Base-by-base conservation (phyloP, 2,888 invertebrate species). In the Drosophila kuntzei region DNA sequence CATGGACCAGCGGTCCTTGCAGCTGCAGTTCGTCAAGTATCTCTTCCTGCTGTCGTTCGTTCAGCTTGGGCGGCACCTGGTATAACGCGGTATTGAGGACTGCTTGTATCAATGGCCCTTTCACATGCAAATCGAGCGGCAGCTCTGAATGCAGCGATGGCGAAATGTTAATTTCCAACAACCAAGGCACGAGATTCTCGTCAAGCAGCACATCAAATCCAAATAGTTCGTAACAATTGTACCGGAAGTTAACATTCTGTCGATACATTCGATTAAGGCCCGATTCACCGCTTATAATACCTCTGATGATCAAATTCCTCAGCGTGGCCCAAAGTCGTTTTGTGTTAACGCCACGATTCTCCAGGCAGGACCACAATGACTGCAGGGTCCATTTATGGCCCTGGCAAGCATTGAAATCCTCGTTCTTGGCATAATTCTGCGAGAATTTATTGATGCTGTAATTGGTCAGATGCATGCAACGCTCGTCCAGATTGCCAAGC, bases 191-290 rank as follows among this genome's bases (percentile, higher is more conserved):
- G 51, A 98, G 93, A 79, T 96, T 95, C 87, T 97, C 96, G 91
- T 99, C 99, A 61, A 99, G 93, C 53, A 99, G 93, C 9, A 99
- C 96, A 92, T 99, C 99, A 68, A 98, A 96, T 0, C 98, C 99
- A 91, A 99, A 99, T 51, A 99, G 93, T 91, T 99, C 99, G 90
- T 98, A 98, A 86, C 97, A 97, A 90, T 96, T 96, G 91, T 98
- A 98, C 46, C 96, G 94, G 53, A 95, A 96, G 0, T 95, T 94
- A 22, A 96, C 94, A 90, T 97, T 96, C 43, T 95, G 94, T 63
- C 95, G 94, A 22, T 95, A 95, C 69, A 96, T 93, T 3, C 95
- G 94, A 63, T 95, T 95, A 57, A 97, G 95, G 41, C 96, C 94
- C 0, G 95, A 94, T 91, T 97, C 97, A 0, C 96, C 97, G 2